Evolutionary conservation across 1,140 invertebrate species (phyloP), one percentile per base, ranked within the genome.

Genomic region (Bombus picipes): DNA sequence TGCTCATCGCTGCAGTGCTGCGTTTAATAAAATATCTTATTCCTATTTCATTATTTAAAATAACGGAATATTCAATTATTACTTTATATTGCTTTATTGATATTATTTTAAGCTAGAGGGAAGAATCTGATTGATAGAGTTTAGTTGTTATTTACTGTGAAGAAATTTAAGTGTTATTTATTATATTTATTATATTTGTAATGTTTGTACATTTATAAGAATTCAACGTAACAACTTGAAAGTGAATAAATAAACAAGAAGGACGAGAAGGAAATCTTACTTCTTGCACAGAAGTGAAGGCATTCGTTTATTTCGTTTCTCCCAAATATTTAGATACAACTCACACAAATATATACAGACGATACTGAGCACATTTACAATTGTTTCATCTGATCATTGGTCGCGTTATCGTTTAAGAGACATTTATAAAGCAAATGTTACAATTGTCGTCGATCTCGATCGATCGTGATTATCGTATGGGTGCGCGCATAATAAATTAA

Each of bases 261-360:
- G 47, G 47, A 6, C 18, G 0, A 8, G 34, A 10, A 25, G 34
- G 32, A 37, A 37, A 32, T 22, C 2, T 34, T 15, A 34, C 81
- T 34, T 65, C 32, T 41, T 59, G 32, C 79, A 71, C 74, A 83
- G 70, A 87, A 89, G 39, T 91, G 89, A 91, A 91, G 86, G 88
- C 85, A 91, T 86, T 87, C 66, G 37, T 90, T 88, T 88, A 87
- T 92, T 89, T 89, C 74, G 77, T 68, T 81, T 88, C 82, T 81
- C 71, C 70, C 47, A 74, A 83, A 87, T 90, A 83, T 86, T 90
- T 90, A 86, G 83, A 83, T 92, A 94, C 92, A 92, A 87, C 81
- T 92, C 93, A 94, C 93, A 94, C 90, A 88, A 93, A 92, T 94
- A 94, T 94, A 93, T 93, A 94, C 91, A 94, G 91, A 87, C 82